Conservation (phyloP, 2,888 invertebrate species). For the Cantharis lateralis region DNA sequence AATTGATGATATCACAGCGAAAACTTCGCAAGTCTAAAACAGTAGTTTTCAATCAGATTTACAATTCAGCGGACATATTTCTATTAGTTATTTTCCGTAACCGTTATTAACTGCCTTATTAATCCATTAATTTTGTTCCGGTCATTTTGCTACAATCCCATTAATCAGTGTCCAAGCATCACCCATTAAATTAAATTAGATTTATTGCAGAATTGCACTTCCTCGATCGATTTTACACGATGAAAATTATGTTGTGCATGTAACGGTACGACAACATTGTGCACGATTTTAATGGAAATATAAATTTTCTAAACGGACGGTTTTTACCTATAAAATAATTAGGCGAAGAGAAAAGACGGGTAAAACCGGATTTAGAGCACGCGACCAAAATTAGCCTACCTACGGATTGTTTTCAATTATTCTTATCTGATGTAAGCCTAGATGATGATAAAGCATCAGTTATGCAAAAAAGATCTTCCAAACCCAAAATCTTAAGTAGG, state of each 20-base stretch:
- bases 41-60: background rate
- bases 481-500: background rate
- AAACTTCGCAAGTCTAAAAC: background rate
- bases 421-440: background rate
- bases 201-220: background rate
- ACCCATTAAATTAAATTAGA: background rate
- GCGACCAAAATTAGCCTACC: background rate
- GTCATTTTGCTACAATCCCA: background rate
- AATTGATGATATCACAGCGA: background rate
- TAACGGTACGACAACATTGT: background rate
- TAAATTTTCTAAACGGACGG: background rate
- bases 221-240: background rate
- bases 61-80: background rate
- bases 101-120: background rate
- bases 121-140: background rate
- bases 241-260: background rate
- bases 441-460: background rate
- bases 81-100: background rate
- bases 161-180: slow-evolving; percentile 1
- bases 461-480: background rate
- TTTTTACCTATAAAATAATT: background rate
- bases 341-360: background rate
- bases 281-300: background rate
- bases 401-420: background rate
- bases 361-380: background rate